Evolutionary conservation across 2,113 vertebrate genomes (phyloP).

Genomic region (Sardina pilchardus): DNA sequence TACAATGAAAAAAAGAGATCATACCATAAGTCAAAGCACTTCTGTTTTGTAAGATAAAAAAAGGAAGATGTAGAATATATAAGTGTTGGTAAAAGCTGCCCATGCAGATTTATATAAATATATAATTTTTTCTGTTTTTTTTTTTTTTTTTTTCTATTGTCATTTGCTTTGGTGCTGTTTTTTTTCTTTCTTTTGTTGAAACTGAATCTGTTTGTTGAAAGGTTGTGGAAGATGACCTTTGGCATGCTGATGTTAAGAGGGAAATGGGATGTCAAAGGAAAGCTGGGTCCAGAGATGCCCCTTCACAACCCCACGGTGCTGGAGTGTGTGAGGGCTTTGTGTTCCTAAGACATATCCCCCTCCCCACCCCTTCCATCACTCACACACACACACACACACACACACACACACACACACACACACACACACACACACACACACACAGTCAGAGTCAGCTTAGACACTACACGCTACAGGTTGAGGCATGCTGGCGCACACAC

Average conservation of each 20-base stretch:
- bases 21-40: background rate
- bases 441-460: too few species aligned
- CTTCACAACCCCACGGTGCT: background rate
- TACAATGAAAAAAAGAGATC: background rate
- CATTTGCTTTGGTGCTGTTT: background rate
- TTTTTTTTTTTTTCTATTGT: background rate
- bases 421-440: too few species aligned
- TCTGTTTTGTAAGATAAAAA: background rate
- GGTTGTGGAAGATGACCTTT: background rate
- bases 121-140: background rate
- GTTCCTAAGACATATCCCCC: too few species aligned
- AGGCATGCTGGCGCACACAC: too few species aligned
- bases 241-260: background rate
- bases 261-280: background rate
- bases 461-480: too few species aligned
- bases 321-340: background rate
- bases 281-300: too few species aligned
- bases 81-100: background rate
- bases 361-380: too few species aligned
- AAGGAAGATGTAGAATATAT: background rate
- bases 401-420: too few species aligned
- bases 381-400: too few species aligned
- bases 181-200: background rate
- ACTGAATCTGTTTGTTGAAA: background rate
- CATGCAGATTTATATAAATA: slow-evolving; percentile 5